Evolutionary conservation across 2,888 invertebrate species (phyloP).

Genomic region (Bombylius major): DNA sequence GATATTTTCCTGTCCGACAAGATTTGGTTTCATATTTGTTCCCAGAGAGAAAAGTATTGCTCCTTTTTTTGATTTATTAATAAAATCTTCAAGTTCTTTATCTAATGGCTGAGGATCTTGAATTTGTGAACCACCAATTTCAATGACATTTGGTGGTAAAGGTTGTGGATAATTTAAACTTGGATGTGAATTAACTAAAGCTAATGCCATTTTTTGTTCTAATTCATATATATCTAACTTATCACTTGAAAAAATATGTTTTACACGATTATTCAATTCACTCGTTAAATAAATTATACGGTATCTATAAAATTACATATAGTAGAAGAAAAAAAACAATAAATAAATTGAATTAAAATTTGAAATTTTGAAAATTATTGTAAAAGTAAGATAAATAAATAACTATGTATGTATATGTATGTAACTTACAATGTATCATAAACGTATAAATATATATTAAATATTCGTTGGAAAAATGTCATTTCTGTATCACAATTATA

Average conservation of each 20-base stretch:
- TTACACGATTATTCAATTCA: too few relatives aligned
- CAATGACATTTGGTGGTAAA: conserved; percentile 29
- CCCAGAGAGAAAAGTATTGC: conserved; percentile 30
- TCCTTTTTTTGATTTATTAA: conserved; percentile 24
- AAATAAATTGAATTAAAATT: not conserved
- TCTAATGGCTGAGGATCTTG: conserved; percentile 21
- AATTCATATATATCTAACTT: not conserved
- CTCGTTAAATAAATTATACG: too few relatives aligned
- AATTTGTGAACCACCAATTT: conserved; percentile 32
- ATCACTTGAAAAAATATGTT: not conserved
- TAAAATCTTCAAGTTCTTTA: conserved; percentile 20
- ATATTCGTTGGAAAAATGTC: conserved; percentile 20
- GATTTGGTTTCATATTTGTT: conserved; percentile 21
- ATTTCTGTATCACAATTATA: conserved; percentile 16
- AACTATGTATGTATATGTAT: too few relatives aligned
- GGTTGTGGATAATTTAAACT: conserved; percentile 26
- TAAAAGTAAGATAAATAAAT: too few relatives aligned
- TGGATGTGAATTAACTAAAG: conserved; percentile 28
- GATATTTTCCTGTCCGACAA: conserved; percentile 13
- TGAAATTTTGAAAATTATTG: too few relatives aligned
- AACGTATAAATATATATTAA: conserved; percentile 18
- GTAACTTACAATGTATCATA: conserved; percentile 11
- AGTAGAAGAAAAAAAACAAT: too few relatives aligned
- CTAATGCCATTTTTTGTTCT: not conserved
- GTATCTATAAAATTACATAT: too few relatives aligned